Evolutionary conservation across 2,113 vertebrate genomes (phyloP), one percentile per base, ranked within the genome.

Genomic region (Rhinoderma darwinii): DNA sequence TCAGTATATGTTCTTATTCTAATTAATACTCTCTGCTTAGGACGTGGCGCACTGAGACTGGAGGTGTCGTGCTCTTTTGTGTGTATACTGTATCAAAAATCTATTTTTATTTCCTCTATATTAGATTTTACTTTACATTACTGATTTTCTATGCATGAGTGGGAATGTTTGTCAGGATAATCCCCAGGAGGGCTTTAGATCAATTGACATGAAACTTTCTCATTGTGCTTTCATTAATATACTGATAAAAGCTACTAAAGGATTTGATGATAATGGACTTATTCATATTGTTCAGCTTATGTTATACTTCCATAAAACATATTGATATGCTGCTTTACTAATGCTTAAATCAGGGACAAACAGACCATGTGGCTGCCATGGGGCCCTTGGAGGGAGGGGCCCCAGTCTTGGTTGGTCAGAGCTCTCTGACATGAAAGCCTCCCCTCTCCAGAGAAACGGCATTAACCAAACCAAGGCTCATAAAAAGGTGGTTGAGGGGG

Each of bases 41-140:
- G 41, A 20, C 7, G 4, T 25, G 6, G 37, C 2, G 25, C 22
- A 37, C 68, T 41, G n/a, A n/a, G n/a, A n/a, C n/a, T n/a, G n/a
- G n/a, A n/a, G n/a, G n/a, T n/a, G 9, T 41, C 5, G 20, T 41
- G 39, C 41, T 41, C 35, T 72, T 68, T 72, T 72, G 66, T 41
- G 68, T 25, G 68, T 25, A 41, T 35, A 72, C 68, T 39, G 37
- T 41, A 11, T 72, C 4, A 72, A 30, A 39, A 35, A 22, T 32
- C 6, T 75, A n/a, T 75, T 44, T 47, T 77, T 35, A 77, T 51
- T 77, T 77, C 7, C 51, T 77, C 32, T 77, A 51, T 51, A 77
- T 51, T 32, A 15, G 75, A 77, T 77, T 51, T 77, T 77, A 77
- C 43, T 51, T 77, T 35, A 77, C n/a, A 50, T 7, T 3, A 76